Evolutionary conservation across 1,140 invertebrate genomes (phyloP), one percentile per base, ranked within the genome.

Genomic region (Onthophagus taurus): DNA sequence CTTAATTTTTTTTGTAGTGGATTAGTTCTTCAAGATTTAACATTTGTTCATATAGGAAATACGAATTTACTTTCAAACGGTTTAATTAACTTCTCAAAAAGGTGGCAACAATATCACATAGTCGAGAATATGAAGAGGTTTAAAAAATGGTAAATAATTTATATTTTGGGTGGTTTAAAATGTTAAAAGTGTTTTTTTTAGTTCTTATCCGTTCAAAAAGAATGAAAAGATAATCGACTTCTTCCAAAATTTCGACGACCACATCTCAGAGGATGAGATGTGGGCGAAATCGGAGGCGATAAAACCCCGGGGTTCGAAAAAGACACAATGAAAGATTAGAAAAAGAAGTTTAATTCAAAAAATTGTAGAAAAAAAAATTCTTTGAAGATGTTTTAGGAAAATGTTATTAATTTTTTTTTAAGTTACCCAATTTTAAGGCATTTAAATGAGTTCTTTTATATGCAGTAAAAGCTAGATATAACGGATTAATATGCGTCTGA

Each of bases 1-100:
- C 33, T 3, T 31, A 19, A 26, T 20, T 53, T 36, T 61, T 45
- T 59, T 77, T 74, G 57, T 74, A 98, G 94, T 63, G 96, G 96
- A 36, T 72, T 98, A 31, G 94, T 98, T 42, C 75, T 99, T 29
- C 95, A 99, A 81, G 96, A 99, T 72, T 72, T 99, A 60, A 99
- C 96, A 3, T 98, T 99, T 70, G 91, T 99, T 30, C 90, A 98
- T 68, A 92, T 97, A 63, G 96, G 95, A 31, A 98, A 97, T 67
- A 86, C 76, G 47, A 89, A 97, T 64, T 74, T 83, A 42, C 69
- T 97, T 54, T 74, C 80, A 4, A 89, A 96, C 59, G 85, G 85
- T 45, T 81, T 81, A 47, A 87, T 96, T 19, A 99, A 98, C 68
- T 98, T 97, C 69, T 89, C 88, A 1, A 99, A 98, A 70, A 71